Conservation (phyloP, 2,113 vertebrate genomes). For the Syrrhaptes paradoxus region DNA sequence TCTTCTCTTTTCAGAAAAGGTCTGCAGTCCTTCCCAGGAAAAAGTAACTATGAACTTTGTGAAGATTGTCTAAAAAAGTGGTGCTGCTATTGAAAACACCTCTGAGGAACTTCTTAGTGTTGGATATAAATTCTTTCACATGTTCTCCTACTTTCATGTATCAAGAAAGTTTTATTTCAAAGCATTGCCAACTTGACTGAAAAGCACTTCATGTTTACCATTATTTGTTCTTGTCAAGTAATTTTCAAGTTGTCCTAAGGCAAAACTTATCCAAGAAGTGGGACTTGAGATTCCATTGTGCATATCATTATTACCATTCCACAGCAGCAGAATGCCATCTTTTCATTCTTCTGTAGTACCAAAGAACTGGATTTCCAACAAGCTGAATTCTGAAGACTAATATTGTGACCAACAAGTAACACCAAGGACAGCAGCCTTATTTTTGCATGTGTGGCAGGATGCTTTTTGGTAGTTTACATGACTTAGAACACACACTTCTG, state of each 20-base stretch:
- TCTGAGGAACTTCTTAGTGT: neutral
- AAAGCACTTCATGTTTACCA: neutral
- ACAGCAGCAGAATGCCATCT: slow-evolving; percentile 6
- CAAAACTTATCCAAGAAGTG: slow-evolving; percentile 12
- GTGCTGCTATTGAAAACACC: neutral
- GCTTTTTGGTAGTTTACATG: slow-evolving; percentile 36
- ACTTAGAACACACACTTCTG: slow-evolving; percentile 23
- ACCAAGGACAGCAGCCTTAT: slow-evolving; percentile 34
- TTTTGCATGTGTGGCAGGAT: slow-evolving; percentile 26
- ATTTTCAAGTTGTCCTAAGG: slow-evolving; percentile 21
- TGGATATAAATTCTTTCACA: neutral
- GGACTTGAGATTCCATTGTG: slow-evolving; percentile 46
- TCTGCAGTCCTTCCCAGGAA: neutral
- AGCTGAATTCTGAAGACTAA: slow-evolving; percentile 33
- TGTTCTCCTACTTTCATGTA: neutral
- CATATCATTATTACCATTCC: neutral
- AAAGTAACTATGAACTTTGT: neutral
- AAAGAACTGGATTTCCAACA: slow-evolving; percentile 35
- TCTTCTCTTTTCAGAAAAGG: neutral
- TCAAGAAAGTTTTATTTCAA: neutral
- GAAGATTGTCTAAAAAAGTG: neutral
- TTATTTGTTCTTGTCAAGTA: slow-evolving; percentile 14
- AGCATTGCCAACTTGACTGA: neutral
- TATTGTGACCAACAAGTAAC: slow-evolving; percentile 51
- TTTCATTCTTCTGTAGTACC: slow-evolving; percentile 44